These are phyloP conservation scores for Malurus elegans DNA, from an alignment of 2,113 vertebrate genomes.

Conservation along the genomic window DNA sequence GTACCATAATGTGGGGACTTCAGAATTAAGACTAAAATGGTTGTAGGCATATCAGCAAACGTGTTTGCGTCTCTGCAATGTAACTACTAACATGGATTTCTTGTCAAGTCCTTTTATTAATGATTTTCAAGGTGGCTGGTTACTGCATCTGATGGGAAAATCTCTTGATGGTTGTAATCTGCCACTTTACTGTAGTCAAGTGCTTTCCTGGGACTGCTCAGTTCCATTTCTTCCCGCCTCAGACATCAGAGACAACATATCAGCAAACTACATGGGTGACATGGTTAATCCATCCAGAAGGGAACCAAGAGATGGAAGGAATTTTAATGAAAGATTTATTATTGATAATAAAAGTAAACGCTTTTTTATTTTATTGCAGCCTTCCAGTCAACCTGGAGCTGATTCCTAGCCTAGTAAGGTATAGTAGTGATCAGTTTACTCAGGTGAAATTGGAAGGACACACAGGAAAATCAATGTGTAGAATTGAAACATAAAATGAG, in stretches of 20 bases:
- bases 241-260: not conserved
- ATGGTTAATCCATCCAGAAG: conserved; percentile 9
- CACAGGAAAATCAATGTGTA: not conserved
- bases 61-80: not conserved
- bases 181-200: not conserved
- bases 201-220: not conserved
- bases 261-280: not conserved
- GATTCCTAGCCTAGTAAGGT: not conserved
- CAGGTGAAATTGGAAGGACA: not conserved
- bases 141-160: not conserved
- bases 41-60: not conserved
- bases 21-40: not conserved
- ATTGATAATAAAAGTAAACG: not conserved
- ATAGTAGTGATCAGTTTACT: not conserved
- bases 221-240: not conserved
- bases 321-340: conserved; percentile 23
- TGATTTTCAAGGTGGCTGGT: not conserved
- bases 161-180: not conserved
- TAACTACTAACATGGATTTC: not conserved
- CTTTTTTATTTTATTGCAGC: not conserved
- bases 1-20: not conserved
- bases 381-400: not conserved
- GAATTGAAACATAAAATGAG: not conserved
- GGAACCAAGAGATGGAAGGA: not conserved
- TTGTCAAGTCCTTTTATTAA: conserved; percentile 5